Conservation (phyloP, 1,140 invertebrate genomes). For the Anastatus disparis region DNA sequence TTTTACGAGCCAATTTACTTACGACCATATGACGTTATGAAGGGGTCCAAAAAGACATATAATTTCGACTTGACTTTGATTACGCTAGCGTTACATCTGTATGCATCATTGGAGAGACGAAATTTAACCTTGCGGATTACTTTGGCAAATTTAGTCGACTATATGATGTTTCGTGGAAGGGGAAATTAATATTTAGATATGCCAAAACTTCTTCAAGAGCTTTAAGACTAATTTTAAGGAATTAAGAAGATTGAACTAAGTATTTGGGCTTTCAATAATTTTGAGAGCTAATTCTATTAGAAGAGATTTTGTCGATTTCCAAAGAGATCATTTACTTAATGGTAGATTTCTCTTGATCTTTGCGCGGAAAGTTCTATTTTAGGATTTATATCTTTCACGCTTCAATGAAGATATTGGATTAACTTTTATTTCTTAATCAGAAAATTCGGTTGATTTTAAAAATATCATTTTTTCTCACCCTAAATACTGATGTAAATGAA, state of each 20-base stretch:
- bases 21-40: background rate
- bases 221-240: too few relatives aligned
- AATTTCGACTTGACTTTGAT: conserved; percentile 44
- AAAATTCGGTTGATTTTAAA: background rate
- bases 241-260: background rate
- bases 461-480: background rate
- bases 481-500: too few relatives aligned
- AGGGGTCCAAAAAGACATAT: background rate
- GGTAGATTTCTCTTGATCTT: background rate
- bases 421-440: background rate
- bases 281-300: background rate
- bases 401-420: too few relatives aligned
- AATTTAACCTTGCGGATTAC: background rate
- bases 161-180: too few relatives aligned
- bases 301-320: background rate
- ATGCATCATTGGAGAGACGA: background rate
- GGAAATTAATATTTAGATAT: too few relatives aligned
- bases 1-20: background rate
- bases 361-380: too few relatives aligned
- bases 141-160: too few relatives aligned
- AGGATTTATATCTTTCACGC: too few relatives aligned
- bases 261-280: background rate
- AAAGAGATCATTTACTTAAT: conserved; percentile 1
- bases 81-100: background rate
- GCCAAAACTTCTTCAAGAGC: too few relatives aligned